Percentiles rank a stretch among this genome's conserved stretches.
Evolutionary conservation across 2,113 vertebrate species (phyloP).

Genomic region (Zingel zingel): DNA sequence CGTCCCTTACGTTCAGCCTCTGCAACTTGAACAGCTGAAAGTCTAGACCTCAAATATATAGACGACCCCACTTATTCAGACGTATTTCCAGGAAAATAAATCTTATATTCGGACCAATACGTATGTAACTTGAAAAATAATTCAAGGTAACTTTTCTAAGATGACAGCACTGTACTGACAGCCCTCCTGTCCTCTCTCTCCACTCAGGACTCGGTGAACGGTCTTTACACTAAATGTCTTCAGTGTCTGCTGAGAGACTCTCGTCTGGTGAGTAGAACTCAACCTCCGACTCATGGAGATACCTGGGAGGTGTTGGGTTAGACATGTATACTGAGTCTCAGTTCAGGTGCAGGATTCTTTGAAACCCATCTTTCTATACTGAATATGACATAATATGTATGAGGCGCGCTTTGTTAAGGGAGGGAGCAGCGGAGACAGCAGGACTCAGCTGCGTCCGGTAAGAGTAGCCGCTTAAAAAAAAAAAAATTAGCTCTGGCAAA

Average conservation of each 20-base stretch:
- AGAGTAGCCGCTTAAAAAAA: no score
- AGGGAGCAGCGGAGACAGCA: no score
- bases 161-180: not conserved
- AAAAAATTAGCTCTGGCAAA: no score
- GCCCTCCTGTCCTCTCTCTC: constrained; percentile 36
- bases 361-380: not conserved
- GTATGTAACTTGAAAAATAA: no score
- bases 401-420: no score
- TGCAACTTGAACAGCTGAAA: no score
- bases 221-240: constrained; percentile 96
- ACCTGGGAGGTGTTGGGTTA: not conserved
- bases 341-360: no score
- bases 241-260: constrained; percentile 96
- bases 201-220: constrained; percentile 91
- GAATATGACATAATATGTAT: not conserved
- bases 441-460: no score
- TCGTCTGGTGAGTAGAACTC: constrained; percentile 88
- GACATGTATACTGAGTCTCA: not conserved
- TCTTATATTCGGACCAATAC: not conserved
- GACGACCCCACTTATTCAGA: no score
- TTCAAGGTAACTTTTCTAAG: not conserved
- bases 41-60: no score
- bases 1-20: no score
- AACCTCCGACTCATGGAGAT: not conserved
- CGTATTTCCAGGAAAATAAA: not conserved